Conservation (phyloP, 2,888 invertebrate genomes). For the Holacanthella duospinosa region DNA sequence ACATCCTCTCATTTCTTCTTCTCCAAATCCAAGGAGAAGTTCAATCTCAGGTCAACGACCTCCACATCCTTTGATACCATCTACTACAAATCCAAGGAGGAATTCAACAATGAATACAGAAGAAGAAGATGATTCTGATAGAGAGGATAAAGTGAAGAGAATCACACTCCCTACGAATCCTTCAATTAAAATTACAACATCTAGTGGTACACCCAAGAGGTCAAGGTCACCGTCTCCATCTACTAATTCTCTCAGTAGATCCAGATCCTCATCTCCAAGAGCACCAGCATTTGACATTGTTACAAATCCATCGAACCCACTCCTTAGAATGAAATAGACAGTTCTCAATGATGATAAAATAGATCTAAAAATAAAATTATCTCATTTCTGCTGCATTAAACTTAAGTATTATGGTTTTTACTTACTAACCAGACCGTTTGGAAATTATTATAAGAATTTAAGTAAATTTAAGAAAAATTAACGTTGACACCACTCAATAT, state of each 20-base stretch:
- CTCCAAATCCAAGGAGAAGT: no score
- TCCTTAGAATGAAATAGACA: background rate
- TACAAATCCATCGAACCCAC: background rate
- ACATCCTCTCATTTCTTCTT: background rate
- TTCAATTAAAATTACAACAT: background rate
- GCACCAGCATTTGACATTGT: background rate
- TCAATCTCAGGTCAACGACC: no score
- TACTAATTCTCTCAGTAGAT: background rate
- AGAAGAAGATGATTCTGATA: background rate
- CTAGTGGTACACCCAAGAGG: background rate
- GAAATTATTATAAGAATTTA: no score
- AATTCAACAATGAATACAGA: no score
- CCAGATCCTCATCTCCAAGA: background rate
- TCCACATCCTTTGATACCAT: no score
- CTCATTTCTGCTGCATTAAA: no score
- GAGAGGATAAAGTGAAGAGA: background rate
- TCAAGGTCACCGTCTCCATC: background rate
- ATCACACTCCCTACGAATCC: background rate
- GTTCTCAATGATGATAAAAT: background rate
- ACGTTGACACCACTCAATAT: no score
- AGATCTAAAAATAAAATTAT: no score
- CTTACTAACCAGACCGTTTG: no score
- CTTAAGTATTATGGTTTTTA: no score
- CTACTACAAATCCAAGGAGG: no score
- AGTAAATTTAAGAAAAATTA: no score